Conservation (phyloP, 2,113 vertebrate genomes). For the Tympanuchus pallidicinctus region DNA sequence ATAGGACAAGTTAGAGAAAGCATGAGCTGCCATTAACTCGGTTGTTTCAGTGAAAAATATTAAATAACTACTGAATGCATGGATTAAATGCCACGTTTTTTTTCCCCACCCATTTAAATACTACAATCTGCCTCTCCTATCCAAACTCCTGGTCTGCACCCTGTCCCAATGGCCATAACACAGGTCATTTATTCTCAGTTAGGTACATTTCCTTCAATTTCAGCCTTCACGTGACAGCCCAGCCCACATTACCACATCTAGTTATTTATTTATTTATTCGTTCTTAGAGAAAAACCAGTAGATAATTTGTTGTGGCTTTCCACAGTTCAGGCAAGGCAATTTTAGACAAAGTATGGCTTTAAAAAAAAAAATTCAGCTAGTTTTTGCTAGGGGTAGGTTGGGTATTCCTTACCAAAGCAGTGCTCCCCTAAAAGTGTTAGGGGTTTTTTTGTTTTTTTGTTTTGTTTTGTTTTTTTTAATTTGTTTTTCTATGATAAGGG, state of each 20-base stretch:
- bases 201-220: not conserved
- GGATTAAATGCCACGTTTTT: not conserved
- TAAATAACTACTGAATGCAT: not conserved
- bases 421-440: too few species aligned
- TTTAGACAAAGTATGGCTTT: fast-evolving
- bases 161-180: not conserved
- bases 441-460: too few species aligned
- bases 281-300: not conserved
- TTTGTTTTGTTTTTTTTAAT: too few species aligned
- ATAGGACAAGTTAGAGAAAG: fast-evolving
- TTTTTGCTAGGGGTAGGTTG: too few species aligned
- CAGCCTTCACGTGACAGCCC: not conserved
- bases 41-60: not conserved
- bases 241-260: not conserved
- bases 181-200: not conserved
- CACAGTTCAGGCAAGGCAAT: not conserved
- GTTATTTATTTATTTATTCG: too few species aligned
- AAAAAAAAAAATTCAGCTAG: not conserved
- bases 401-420: too few species aligned
- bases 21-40: not conserved
- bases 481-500: too few species aligned
- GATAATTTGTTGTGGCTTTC: fast-evolving
- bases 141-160: not conserved
- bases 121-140: not conserved
- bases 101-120: not conserved